Evolutionary conservation across 2,888 invertebrate genomes (phyloP).

Genomic region (Myopa testacea): DNA sequence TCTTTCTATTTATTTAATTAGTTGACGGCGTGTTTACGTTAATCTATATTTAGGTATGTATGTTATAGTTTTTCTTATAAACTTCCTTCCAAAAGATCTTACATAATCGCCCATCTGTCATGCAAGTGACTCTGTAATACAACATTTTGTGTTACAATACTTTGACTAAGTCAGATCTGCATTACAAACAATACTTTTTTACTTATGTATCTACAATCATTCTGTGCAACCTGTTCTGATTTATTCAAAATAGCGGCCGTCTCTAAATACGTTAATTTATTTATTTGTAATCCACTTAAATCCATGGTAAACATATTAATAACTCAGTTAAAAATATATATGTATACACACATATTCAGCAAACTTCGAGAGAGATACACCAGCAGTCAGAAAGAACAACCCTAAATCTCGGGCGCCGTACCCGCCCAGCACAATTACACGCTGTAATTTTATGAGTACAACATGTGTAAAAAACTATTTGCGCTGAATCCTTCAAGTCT

Average conservation of each 20-base stretch:
- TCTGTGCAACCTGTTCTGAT: slow-evolving; percentile 46
- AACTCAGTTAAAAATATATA: slow-evolving; percentile 27
- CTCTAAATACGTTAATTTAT: slow-evolving; percentile 52
- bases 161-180: no score
- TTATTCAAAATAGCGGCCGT: background rate
- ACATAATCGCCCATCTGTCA: no score
- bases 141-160: no score
- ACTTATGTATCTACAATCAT: background rate
- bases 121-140: no score
- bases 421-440: slow-evolving; percentile 56
- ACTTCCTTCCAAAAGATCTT: no score
- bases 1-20: no score
- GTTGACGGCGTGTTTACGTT: no score
- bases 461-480: slow-evolving; percentile 67
- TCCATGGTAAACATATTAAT: slow-evolving; percentile 56
- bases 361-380: slow-evolving; percentile 5
- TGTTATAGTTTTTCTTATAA: no score
- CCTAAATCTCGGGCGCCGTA: slow-evolving; percentile 36
- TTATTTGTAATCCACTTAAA: slow-evolving; percentile 52
- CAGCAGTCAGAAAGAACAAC: slow-evolving; percentile 34
- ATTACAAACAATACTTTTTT: background rate
- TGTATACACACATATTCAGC: background rate
- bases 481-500: slow-evolving; percentile 63
- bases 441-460: slow-evolving; percentile 60
- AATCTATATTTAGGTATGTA: no score